phyloP scores from a whole-genome alignment of 1,140 invertebrate species.

The Neuroterus valhalla region DNA sequence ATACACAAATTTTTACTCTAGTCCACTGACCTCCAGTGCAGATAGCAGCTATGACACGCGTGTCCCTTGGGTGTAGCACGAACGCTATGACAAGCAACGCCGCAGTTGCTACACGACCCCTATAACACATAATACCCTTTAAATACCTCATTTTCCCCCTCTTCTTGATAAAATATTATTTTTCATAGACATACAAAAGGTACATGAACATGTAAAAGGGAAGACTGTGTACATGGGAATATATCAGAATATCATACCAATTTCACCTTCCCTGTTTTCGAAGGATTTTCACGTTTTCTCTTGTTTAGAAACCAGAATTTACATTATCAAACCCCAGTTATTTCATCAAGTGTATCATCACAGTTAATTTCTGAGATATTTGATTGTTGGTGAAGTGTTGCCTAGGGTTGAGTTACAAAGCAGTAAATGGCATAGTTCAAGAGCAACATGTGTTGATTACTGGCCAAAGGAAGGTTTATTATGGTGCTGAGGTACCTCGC shows the following conservation, averaged over 20 bases:
- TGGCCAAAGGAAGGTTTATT: no score
- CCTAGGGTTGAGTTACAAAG: no score
- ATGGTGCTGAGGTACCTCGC: no score
- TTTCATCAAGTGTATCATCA: no score
- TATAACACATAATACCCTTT: slow-evolving; percentile 76
- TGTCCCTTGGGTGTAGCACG: slow-evolving; percentile 85
- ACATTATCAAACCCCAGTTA: no score
- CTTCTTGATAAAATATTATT: slow-evolving; percentile 44
- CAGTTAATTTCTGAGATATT: no score
- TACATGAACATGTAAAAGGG: slow-evolving; percentile 23
- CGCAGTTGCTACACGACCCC: slow-evolving; percentile 86
- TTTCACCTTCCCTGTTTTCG: slow-evolving; percentile 29
- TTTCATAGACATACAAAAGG: slow-evolving; percentile 11
- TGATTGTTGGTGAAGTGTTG: no score
- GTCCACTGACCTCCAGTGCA: slow-evolving; percentile 84
- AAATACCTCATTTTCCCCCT: slow-evolving; percentile 59
- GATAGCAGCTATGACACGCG: slow-evolving; percentile 86
- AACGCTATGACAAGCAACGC: slow-evolving; percentile 82
- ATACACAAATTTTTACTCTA: slow-evolving; percentile 51
- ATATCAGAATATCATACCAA: slow-evolving; percentile 7
- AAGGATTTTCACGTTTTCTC: no score
- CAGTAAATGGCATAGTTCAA: no score
- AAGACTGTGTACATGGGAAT: slow-evolving; percentile 34
- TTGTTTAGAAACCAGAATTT: no score
- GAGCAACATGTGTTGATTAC: no score